Evolutionary conservation across 2,797 vertebrate species (phyloP), one percentile per base, ranked within the genome.

Genomic region (Hippoglossus hippoglossus): DNA sequence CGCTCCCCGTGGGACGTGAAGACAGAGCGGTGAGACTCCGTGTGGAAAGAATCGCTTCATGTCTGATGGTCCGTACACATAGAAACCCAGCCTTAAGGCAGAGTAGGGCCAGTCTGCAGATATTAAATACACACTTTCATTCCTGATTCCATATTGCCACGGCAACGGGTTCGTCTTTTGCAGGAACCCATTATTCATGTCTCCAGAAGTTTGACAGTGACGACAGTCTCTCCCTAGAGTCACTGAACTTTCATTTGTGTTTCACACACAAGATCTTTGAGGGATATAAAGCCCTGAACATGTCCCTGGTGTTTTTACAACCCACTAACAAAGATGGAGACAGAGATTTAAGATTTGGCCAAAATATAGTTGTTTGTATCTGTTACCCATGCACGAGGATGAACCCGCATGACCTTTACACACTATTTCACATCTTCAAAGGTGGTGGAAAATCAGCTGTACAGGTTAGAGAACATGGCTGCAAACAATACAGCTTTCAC

Each of bases 61-160:
- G 63, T 68, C 58, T 79, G 66, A 75, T 49, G 63, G 28, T 60
- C 64, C 51, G 41, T 18, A 49, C 7, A 24, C 19, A 61, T 76
- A 67, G 61, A 47, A 77, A 76, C 31, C 47, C 28, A 26, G 59
- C 71, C 55, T 74, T 47, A 26, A 68, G 80, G 67, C 28, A 6
- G 41, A 57, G 13, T 73, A 24, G 76, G 70, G 53, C 72, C 71
- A 56, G 61, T 72, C 67, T 63, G 26, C 56, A 82, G 58, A 87
- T 79, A 84, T 56, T 73, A 58, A 85, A 89, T 84, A 77, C 75
- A 70, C 67, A 60, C 71, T 87, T 79, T 79, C 63, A 77, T 76
- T 79, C 53, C 56, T 52, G 75, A 81, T 68, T 84, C 53, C 73
- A 70, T 70, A 90, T 92, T 80, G 75, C 90, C 81, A 89, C 67